phyloP scores from a whole-genome alignment of 2,797 vertebrate genomes.

The Octomys mimax region DNA sequence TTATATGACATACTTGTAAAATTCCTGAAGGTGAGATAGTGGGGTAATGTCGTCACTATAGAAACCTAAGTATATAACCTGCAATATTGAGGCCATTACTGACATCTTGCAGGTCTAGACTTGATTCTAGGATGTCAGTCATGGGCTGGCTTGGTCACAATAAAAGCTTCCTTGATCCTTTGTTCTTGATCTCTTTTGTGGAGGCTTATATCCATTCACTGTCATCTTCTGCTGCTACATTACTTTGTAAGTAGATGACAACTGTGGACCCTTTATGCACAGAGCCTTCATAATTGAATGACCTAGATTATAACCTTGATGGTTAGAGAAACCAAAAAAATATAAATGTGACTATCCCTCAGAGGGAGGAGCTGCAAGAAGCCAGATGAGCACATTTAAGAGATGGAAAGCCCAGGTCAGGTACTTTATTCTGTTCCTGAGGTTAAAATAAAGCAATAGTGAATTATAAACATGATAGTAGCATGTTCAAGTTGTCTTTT shows the following conservation, averaged over 20 bases:
- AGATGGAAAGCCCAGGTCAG: too few relatives aligned
- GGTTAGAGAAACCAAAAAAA: neutral
- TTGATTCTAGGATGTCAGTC: too few relatives aligned
- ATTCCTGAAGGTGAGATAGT: too few relatives aligned
- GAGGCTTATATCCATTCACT: too few relatives aligned
- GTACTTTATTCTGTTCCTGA: neutral
- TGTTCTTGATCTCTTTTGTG: too few relatives aligned
- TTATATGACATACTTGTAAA: too few relatives aligned
- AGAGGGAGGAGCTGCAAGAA: neutral
- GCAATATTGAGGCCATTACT: too few relatives aligned
- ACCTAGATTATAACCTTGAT: neutral
- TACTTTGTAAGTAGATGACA: neutral
- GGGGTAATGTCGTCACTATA: too few relatives aligned
- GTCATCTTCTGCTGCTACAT: neutral
- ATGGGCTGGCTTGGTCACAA: too few relatives aligned
- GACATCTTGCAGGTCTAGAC: too few relatives aligned
- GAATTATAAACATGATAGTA: neutral
- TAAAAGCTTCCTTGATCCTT: too few relatives aligned
- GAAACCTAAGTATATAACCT: too few relatives aligned
- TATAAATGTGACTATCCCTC: neutral
- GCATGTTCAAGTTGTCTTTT: neutral
- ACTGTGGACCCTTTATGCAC: neutral
- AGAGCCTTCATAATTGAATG: neutral
- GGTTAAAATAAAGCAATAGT: neutral
- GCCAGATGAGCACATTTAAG: neutral